phyloP scores from a whole-genome alignment of 2,113 vertebrate genomes.

The Cephalopterus ornatus region DNA sequence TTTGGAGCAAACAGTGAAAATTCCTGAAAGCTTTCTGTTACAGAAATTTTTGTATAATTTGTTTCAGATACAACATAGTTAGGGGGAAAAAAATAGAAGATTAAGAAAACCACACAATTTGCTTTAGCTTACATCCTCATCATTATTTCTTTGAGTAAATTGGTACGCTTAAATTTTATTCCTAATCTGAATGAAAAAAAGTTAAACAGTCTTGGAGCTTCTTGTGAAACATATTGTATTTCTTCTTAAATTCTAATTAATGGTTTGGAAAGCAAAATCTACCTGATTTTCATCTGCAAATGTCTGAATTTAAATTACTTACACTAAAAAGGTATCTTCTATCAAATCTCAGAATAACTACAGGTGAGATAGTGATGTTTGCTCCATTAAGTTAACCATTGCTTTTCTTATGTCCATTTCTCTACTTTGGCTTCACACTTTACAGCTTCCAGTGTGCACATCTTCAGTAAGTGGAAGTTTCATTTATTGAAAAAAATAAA shows the following conservation, averaged over 20 bases:
- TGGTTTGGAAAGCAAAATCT: not conserved
- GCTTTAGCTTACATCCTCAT: not conserved
- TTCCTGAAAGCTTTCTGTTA: not conserved
- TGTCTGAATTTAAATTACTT: not conserved
- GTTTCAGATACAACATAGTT: not conserved
- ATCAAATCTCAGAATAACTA: not conserved
- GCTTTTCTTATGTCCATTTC: not conserved
- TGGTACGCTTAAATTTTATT: not conserved
- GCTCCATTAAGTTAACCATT: not conserved
- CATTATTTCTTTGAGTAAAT: not conserved
- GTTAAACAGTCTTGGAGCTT: not conserved
- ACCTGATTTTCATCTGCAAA: not conserved
- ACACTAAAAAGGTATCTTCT: not conserved
- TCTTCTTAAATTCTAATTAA: not conserved
- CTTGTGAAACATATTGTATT: not conserved
- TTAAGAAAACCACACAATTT: not conserved
- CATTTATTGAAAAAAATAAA: not conserved
- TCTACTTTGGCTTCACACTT: not conserved
- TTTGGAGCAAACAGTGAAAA: not conserved
- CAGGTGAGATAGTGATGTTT: not conserved
- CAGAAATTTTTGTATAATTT: not conserved
- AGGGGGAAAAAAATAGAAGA: not conserved
- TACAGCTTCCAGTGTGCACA: not conserved
- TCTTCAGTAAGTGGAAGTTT: not conserved
- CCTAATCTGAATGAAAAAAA: not conserved